Base-by-base conservation (phyloP, 2,113 vertebrate species). In the Larimichthys crocea region DNA sequence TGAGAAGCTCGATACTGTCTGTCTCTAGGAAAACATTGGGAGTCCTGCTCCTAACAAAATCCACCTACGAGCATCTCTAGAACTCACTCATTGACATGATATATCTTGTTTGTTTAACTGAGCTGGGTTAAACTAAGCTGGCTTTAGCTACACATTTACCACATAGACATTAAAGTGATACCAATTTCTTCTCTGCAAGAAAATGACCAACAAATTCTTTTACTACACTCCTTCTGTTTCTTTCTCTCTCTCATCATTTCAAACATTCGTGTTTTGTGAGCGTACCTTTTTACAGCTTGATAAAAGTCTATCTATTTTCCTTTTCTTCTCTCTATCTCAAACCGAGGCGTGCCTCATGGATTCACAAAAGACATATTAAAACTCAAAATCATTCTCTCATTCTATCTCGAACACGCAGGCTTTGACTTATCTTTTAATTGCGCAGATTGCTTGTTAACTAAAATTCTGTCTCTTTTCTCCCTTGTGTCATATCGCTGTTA, bases 361-460 rank as follows among this genome's bases (percentile, higher is more conserved):
- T 70, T 85, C 50, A 76, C 73, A 66, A 85, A 81, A 85, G 79
- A 10, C 65, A 55, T 24, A 53, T 42, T 68, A 46, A 80, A 84
- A 83, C 71, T 82, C n/a, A 42, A 75, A 88, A 85, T 83, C 53
- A 6, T 69, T 61, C 62, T 24, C 48, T 74, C 59, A 9, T 20
- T 80, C 20, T 63, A 63, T 88, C 77, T 59, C 10, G 46, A 62
- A 76, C 83, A 79, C 64, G 31, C 69, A 60, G 66, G 71, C 73
- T 64, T 74, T 49, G 59, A 86, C 68, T 91, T 86, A 90, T 90
- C 84, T 84, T 91, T 89, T 87, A 91, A 86, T 90, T 88, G 80
- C 86, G 83, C 53, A 66, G 62, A 86, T 80, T 66, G 71, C 79
- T 73, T 77, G 76, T 66, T 77, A 83, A 84, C 62, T 86, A 57